Percentiles rank a stretch among this genome's conserved stretches.
phyloP scores from a whole-genome alignment of 2,113 vertebrate genomes.

The Anseranas semipalmata region DNA sequence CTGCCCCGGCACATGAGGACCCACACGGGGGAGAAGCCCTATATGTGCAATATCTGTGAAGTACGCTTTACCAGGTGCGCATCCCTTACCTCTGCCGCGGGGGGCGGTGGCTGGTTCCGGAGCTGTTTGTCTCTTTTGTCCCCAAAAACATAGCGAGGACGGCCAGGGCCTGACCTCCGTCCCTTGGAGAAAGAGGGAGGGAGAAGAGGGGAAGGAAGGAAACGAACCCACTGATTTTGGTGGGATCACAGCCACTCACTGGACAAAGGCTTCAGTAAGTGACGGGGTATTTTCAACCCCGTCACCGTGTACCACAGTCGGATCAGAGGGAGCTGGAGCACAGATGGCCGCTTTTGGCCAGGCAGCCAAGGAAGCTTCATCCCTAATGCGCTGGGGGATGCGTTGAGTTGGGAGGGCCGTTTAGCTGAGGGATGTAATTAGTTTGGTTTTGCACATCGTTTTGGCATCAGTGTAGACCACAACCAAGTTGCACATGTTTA shows the following conservation, averaged over 20 bases:
- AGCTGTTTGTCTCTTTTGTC: neutral
- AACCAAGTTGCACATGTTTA: constrained; percentile 16
- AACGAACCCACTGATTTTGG: neutral
- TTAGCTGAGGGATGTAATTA: constrained; percentile 19
- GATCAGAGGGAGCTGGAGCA: neutral
- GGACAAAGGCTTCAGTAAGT: constrained; percentile 35
- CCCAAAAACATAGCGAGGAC: neutral
- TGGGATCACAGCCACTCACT: neutral
- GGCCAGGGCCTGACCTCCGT: neutral
- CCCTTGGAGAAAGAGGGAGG: neutral
- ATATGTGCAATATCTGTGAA: constrained; percentile 98
- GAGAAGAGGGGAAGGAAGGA: neutral
- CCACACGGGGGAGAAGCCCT: constrained; percentile 97
- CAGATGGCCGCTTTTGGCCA: neutral
- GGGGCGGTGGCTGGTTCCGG: neutral
- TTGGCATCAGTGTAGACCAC: neutral
- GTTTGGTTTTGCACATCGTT: neutral
- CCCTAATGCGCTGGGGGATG: neutral
- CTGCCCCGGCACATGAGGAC: constrained; percentile 97
- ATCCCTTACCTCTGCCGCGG: neutral
- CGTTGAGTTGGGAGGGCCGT: neutral
- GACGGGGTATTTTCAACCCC: neutral
- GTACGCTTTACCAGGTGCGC: constrained; percentile 97
- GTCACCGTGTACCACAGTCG: neutral
- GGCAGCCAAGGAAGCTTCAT: neutral